Base-by-base conservation (phyloP, 2,888 invertebrate genomes). In the Rhagophthalmus giganteus region DNA sequence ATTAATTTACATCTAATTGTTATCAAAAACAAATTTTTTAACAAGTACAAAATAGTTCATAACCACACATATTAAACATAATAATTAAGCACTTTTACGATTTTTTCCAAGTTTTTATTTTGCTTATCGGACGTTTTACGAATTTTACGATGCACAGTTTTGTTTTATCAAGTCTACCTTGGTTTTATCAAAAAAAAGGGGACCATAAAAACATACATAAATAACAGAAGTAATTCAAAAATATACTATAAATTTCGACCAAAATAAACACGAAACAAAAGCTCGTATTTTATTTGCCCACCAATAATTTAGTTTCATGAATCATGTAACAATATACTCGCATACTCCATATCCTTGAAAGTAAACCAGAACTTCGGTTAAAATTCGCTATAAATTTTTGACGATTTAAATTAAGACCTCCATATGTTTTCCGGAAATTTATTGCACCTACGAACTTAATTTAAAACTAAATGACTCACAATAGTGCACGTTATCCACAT, bases 151-250 rank as follows among this genome's bases (percentile, higher is more conserved):
- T n/a, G n/a, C n/a, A n/a, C n/a, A n/a, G n/a, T n/a, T n/a, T n/a
- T n/a, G n/a, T 39, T 44, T 45, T 51, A 45, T 51, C 39, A 32
- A 45, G 44, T 39, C 30, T 51, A 51, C 41, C n/a, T n/a, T n/a
- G n/a, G 46, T 46, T 54, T 61, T 59, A 57, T 55, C 54, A 52
- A 52, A 53, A 51, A 56, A n/a, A n/a, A n/a, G n/a, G n/a, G n/a
- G n/a, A n/a, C n/a, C 58, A 58, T 57, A 62, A 59, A 58, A 54
- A 57, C 31, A 10, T 11, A 41, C 47, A 47, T 53, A 46, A 53
- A 47, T 53, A 42, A 53, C 53, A 12, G 42, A 42, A 47, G 38
- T 53, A 52, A 45, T 52, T 45, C 40, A 30, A 46, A 52, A 50
- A 46, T 46, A 52, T n/a, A 46, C 46, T 8, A 52, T 52, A 53